Evolutionary conservation across 1,140 invertebrate species (phyloP).

Genomic region (Trypoxylus dichotomus): DNA sequence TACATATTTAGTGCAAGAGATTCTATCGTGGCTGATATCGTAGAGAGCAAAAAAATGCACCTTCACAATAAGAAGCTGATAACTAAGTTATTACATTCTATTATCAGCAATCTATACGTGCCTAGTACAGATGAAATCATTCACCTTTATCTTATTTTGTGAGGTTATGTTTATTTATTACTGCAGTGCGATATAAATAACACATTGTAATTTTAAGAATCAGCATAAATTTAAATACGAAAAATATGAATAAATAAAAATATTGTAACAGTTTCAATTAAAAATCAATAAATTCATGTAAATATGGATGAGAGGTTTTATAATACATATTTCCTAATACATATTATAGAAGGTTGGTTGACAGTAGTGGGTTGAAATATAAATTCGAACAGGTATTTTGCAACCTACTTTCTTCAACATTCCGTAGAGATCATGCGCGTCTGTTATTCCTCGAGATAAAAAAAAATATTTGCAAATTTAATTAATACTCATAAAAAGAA

Average conservation of each 20-base stretch:
- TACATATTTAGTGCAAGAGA: no score
- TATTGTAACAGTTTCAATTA: neutral
- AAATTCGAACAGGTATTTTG: slow-evolving; percentile 3
- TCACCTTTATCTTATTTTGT: no score
- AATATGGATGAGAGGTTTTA: neutral
- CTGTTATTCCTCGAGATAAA: neutral
- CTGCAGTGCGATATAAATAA: no score
- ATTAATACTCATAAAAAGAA: no score
- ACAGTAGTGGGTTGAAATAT: neutral
- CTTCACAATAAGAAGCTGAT: no score
- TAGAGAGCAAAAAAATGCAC: no score
- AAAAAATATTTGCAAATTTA: no score
- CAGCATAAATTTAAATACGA: neutral
- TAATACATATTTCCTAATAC: neutral
- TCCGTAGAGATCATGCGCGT: neutral
- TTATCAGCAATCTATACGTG: no score
- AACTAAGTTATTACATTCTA: no score
- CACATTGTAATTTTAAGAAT: neutral
- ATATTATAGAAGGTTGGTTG: neutral
- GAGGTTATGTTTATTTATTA: neutral
- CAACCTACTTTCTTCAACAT: slow-evolving; percentile 16
- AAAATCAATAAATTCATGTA: slow-evolving; percentile 12
- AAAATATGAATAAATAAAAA: no score
- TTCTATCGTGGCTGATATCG: no score
- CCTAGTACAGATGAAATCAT: no score